These are phyloP conservation scores for Vesta saturnalis DNA, from an alignment of 2,888 invertebrate genomes.

Conservation along the genomic window DNA sequence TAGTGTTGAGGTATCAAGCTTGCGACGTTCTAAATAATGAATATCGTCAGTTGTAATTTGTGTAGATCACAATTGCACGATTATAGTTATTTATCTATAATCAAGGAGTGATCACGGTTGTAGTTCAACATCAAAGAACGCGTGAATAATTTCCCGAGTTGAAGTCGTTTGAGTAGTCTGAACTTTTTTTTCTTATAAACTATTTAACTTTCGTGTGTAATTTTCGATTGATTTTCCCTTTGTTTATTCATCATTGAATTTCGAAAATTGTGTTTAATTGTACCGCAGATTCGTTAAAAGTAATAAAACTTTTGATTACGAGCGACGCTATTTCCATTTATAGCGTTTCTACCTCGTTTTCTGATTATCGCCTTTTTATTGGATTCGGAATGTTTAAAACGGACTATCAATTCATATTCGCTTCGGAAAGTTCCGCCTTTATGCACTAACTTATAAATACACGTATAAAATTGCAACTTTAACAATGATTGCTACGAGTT, in stretches of 20 bases:
- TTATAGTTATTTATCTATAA: slow-evolving; percentile 54
- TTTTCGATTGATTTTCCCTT: slow-evolving; percentile 28
- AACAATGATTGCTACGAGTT: slow-evolving; percentile 56
- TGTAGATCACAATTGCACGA: slow-evolving; percentile 56
- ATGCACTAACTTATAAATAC: too few species aligned
- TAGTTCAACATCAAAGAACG: slow-evolving; percentile 54
- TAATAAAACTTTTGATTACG: slow-evolving; percentile 55
- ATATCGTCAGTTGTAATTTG: slow-evolving; percentile 45
- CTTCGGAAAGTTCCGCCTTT: slow-evolving; percentile 28
- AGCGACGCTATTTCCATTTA: slow-evolving; percentile 54
- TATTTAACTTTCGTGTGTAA: slow-evolving; percentile 51
- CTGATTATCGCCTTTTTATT: slow-evolving; percentile 54
- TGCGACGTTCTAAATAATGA: slow-evolving; percentile 42
- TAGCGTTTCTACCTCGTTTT: slow-evolving; percentile 54
- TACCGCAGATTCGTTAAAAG: slow-evolving; percentile 44
- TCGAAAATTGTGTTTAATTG: slow-evolving; percentile 52
- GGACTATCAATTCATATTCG: slow-evolving; percentile 38
- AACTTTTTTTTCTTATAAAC: slow-evolving; percentile 48
- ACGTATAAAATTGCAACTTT: slow-evolving; percentile 56
- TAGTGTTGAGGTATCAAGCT: not conserved
- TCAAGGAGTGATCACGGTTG: slow-evolving; percentile 48
- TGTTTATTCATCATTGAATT: slow-evolving; percentile 33
- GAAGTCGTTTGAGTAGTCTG: slow-evolving; percentile 46
- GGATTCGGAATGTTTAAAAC: slow-evolving; percentile 48
- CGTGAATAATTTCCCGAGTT: slow-evolving; percentile 55